Percentiles rank a stretch among this genome's conserved stretches.
Conservation (phyloP, 2,113 vertebrate species). For the Vireo altiloquus region DNA sequence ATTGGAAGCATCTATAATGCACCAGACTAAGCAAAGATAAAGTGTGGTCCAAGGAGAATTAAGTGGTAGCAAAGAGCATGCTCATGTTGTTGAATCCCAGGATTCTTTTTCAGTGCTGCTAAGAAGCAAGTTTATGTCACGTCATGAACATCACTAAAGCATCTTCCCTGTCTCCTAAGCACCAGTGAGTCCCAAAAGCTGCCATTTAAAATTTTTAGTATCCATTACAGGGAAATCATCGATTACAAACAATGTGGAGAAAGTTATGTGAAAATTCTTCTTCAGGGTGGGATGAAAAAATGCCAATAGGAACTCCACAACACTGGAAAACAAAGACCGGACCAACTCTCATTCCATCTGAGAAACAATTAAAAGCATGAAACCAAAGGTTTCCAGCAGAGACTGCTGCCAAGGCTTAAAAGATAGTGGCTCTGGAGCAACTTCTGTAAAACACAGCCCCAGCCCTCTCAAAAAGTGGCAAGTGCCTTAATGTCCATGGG, state of each 20-base stretch:
- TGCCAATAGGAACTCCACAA: background rate
- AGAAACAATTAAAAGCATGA: background rate
- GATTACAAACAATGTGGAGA: background rate
- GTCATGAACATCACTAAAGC: background rate
- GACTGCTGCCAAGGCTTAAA: background rate
- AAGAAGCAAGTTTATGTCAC: background rate
- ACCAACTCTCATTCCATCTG: background rate
- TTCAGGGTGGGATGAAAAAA: background rate
- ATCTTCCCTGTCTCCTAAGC: background rate
- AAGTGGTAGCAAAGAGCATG: background rate
- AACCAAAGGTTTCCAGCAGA: slow-evolving; percentile 41
- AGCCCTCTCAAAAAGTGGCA: background rate
- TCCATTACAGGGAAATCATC: background rate
- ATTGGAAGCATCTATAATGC: background rate
- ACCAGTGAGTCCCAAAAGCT: background rate
- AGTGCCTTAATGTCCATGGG: background rate
- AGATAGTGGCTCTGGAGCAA: background rate
- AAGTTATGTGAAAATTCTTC: background rate
- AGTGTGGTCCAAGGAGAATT: background rate
- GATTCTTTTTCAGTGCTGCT: background rate
- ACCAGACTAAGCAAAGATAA: background rate
- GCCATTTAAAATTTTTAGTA: background rate
- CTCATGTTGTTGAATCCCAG: background rate
- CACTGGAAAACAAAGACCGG: background rate
- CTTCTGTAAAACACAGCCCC: background rate